phyloP scores from a whole-genome alignment of 30 jellyfish, hydroid and myxozoan genomes.

The Sanderia malayensis region DNA sequence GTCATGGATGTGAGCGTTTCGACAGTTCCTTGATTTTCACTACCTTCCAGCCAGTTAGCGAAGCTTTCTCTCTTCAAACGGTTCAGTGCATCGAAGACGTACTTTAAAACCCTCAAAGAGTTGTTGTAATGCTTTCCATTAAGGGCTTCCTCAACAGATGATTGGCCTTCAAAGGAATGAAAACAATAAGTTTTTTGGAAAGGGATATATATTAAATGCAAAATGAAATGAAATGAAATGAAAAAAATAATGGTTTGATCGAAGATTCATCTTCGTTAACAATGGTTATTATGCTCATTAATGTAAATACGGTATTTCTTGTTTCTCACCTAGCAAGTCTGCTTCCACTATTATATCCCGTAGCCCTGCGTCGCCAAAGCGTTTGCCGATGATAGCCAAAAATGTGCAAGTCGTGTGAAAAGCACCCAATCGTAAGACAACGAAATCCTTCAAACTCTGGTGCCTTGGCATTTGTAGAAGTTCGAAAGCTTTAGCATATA shows the following conservation, averaged over 20 bases:
- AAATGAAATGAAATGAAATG: not conserved
- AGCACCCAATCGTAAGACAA: constrained; percentile 36
- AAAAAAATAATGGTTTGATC: not conserved
- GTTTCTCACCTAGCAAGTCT: constrained; percentile 7
- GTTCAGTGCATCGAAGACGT: constrained; percentile 29
- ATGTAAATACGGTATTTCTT: not conserved
- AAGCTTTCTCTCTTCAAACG: constrained; percentile 17
- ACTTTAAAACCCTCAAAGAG: constrained; percentile 14
- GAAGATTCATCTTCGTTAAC: not conserved
- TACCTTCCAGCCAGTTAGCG: constrained; percentile 6
- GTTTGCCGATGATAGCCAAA: constrained; percentile 29
- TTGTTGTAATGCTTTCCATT: constrained; percentile 52
- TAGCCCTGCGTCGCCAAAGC: constrained; percentile 44
- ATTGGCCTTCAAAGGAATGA: not conserved
- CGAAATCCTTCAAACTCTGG: constrained; percentile 17
- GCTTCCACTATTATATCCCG: constrained; percentile 28
- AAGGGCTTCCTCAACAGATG: constrained; percentile 22
- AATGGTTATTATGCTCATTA: not conserved
- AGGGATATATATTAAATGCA: not conserved
- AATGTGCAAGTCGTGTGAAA: constrained; percentile 45
- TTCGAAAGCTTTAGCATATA: constrained; percentile 51
- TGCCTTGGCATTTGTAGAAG: constrained; percentile 25
- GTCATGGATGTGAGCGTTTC: not conserved
- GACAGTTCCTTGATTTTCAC: not conserved
- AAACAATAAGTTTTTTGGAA: not conserved